Percentiles rank a stretch among this genome's conserved stretches.
phyloP scores from a whole-genome alignment of 1,140 invertebrate genomes.

The Drosophila sp. region DNA sequence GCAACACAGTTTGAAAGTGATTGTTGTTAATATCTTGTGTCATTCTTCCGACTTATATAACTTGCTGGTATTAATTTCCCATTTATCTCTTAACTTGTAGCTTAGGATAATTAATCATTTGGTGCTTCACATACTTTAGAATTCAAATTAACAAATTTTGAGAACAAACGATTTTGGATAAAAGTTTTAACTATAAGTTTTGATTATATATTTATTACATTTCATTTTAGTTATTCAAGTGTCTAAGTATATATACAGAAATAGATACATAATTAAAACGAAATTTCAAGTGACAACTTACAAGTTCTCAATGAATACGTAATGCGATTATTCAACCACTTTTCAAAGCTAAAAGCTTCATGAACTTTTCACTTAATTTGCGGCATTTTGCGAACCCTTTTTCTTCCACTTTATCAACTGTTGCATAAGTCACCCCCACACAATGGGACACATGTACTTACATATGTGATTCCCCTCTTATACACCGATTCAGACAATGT shows the following conservation, averaged over 20 bases:
- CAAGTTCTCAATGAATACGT: slow-evolving; percentile 40
- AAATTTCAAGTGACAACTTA: slow-evolving; percentile 24
- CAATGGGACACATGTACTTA: background rate
- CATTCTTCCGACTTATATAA: slow-evolving; percentile 40
- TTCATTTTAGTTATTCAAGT: background rate
- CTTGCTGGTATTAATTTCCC: background rate
- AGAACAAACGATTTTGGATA: too few species aligned
- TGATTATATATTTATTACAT: background rate
- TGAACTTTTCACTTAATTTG: slow-evolving; percentile 34
- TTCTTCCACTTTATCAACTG: slow-evolving; percentile 21
- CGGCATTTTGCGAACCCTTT: slow-evolving; percentile 2
- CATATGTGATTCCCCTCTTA: background rate
- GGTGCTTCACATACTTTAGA: slow-evolving; percentile 15
- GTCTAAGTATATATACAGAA: background rate
- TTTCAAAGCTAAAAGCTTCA: slow-evolving; percentile 26
- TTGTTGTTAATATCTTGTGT: slow-evolving; percentile 51
- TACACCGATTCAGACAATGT: slow-evolving; percentile 12
- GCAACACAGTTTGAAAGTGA: slow-evolving; percentile 60
- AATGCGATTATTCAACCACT: slow-evolving; percentile 37
- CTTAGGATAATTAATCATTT: background rate
- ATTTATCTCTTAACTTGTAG: background rate
- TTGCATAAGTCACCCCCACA: slow-evolving; percentile 35
- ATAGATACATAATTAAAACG: slow-evolving; percentile 5
- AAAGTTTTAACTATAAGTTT: too few species aligned
- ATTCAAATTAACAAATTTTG: too few species aligned